Base-by-base conservation (phyloP, 2,113 vertebrate species). In the Microtus oregoni region DNA sequence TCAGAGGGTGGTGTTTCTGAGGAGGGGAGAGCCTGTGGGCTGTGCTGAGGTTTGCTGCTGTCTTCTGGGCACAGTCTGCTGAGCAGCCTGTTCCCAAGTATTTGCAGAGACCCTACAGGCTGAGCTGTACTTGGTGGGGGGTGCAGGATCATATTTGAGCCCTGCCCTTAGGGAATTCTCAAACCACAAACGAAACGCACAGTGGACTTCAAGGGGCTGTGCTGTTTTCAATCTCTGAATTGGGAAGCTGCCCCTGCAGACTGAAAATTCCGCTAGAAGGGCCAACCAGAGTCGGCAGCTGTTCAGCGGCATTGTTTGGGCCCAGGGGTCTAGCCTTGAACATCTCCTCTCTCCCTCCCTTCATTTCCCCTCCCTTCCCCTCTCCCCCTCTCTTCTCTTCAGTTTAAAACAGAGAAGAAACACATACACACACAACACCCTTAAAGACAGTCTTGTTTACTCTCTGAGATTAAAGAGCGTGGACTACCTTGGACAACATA, bases 391-490 rank as follows among this genome's bases (percentile, higher is more conserved):
- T 19, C 41, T 67, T 94, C 94, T 73, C 77, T 72, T 94, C 86
- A 41, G 72, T 97, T 96, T 95, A 97, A 97, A 96, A 97, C 93
- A 90, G 93, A 28, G 85, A 58, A 11, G 20, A 30, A 63, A 38
- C 19, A 52, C 2, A 32, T 17, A 79, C n/a, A 32, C 50, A 55
- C n/a, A n/a, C 44, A 78, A 52, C 44, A 10, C 10, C 68, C 82
- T 95, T 94, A 77, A 94, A 90, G 96, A 90, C 91, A 96, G 89
- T 55, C 90, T 89, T 97, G 97, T 97, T 98, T 97, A 95, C 89
- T 96, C 93, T 76, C 63, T 41, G 96, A 97, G 95, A 97, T 96
- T 86, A 97, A 96, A 94, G 90, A 92, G 30, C 70, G 93, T 79
- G 95, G 93, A 92, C 94, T 20, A 75, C 81, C 90, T 90, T 47